phyloP scores from a whole-genome alignment of 2,888 invertebrate genomes.

The Pollenia angustigena region DNA sequence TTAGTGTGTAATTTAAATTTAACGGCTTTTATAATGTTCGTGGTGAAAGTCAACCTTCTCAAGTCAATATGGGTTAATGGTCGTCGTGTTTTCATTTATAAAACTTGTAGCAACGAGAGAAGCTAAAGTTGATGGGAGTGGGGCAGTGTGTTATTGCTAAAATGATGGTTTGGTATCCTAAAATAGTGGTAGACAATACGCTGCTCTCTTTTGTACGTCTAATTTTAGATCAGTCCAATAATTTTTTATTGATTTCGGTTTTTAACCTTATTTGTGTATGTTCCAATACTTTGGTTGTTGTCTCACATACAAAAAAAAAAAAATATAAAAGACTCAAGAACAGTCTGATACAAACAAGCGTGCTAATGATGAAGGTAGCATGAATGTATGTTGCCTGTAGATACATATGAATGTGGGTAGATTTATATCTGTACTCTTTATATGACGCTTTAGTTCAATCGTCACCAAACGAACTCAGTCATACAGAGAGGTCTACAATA shows the following conservation, averaged over 20 bases:
- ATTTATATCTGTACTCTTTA: background rate
- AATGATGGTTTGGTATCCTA: background rate
- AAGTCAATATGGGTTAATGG: slow-evolving; percentile 55
- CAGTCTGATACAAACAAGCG: slow-evolving; percentile 30
- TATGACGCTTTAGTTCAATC: slow-evolving; percentile 73
- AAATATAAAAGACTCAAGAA: slow-evolving; percentile 23
- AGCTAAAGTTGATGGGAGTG: background rate
- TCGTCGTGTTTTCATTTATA: slow-evolving; percentile 41
- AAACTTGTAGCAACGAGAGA: slow-evolving; percentile 8
- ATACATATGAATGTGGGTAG: background rate
- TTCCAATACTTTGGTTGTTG: slow-evolving; percentile 44
- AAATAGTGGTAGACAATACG: slow-evolving; percentile 34
- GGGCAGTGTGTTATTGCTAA: background rate
- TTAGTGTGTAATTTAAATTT: slow-evolving; percentile 35
- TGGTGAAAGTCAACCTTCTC: slow-evolving; percentile 35
- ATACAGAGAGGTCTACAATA: background rate
- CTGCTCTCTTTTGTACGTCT: slow-evolving; percentile 75
- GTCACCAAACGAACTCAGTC: slow-evolving; percentile 55
- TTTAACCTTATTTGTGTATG: slow-evolving; percentile 78
- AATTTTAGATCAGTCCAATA: slow-evolving; percentile 83
- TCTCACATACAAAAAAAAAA: slow-evolving; percentile 29
- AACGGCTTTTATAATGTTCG: slow-evolving; percentile 13
- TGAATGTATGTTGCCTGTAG: slow-evolving; percentile 12
- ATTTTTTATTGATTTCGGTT: slow-evolving; percentile 81
- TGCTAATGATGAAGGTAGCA: slow-evolving; percentile 9